Base-by-base conservation (phyloP, 2,113 vertebrate species). In the Tenrec ecaudatus region DNA sequence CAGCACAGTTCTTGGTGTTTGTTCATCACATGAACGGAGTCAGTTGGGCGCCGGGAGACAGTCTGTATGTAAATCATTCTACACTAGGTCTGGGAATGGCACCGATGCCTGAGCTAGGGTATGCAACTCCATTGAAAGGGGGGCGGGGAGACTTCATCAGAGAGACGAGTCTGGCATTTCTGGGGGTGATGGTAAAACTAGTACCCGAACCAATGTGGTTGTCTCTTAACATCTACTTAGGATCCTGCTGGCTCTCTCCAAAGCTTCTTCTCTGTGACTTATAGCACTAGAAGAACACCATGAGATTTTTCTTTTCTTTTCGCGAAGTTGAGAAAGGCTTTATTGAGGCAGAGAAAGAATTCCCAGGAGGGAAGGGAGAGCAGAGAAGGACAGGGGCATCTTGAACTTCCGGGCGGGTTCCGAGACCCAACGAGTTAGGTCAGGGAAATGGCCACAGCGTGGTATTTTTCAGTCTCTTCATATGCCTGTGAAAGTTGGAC, bases 11-110 rank as follows among this genome's bases (percentile, higher is more conserved):
- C 71, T 6, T 47, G 14, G 23, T 71, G 22, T 78, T 89, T 29
- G 40, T 47, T 6, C 10, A 84, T 12, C 31, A 33, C 33, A 15
- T 68, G 31, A 82, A 29, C 58, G 47, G 19, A 40, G 36, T 6
- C 12, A 82, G 23, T n/a, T 79, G 25, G 60, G 60, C 14, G 16
- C 11, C 12, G 60, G 60, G 60, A 23, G 60, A 62, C 6, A 27
- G 9, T 86, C 33, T 96, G 89, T 58, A 83, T 96, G 89, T 58
- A 83, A 76, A 31, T 29, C 11, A 23, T 11, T 36, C 3, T 62
- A 14, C 22, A 7, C 12, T 43, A 66, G 47, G 36, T 91, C 33
- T 60, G 43, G 79, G 36, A 80, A 80, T 38, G 12, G 57, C 22
- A 82, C 38, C 12, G 10, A 88, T 77, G 66, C 75, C 36, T 91